phyloP scores from a whole-genome alignment of 1,140 invertebrate genomes.

The Sesamia nonagrioides region DNA sequence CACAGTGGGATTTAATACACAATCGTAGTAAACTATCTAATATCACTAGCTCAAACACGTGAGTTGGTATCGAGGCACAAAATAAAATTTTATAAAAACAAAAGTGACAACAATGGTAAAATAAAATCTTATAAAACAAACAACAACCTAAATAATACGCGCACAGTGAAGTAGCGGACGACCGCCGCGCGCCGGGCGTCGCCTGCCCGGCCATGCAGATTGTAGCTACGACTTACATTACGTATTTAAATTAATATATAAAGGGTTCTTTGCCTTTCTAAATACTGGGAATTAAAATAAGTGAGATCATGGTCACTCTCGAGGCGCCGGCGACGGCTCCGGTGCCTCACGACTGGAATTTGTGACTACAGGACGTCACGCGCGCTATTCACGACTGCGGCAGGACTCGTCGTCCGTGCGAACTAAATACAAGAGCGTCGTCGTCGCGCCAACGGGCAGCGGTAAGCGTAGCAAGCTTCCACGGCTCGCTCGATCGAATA shows the following conservation, averaged over 20 bases:
- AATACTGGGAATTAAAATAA: slow-evolving; percentile 65
- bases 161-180: background rate
- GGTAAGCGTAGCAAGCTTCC: slow-evolving; percentile 67
- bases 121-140: slow-evolving; percentile 82
- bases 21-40: slow-evolving; percentile 78
- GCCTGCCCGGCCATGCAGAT: background rate
- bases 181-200: background rate
- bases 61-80: slow-evolving; percentile 70
- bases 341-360: slow-evolving; percentile 51
- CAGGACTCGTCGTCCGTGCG: too few species aligned
- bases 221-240: slow-evolving; percentile 30
- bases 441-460: background rate
- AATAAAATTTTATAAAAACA: slow-evolving; percentile 84
- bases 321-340: background rate
- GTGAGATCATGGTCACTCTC: slow-evolving; percentile 67
- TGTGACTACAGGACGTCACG: slow-evolving; percentile 45
- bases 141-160: slow-evolving; percentile 70
- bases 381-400: too few species aligned
- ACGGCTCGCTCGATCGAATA: slow-evolving; percentile 3
- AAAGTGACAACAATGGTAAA: slow-evolving; percentile 78
- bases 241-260: slow-evolving; percentile 54
- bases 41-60: slow-evolving; percentile 79
- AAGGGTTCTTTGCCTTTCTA: slow-evolving; percentile 57
- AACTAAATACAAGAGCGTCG: too few species aligned
- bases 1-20: slow-evolving; percentile 59